Conservation (phyloP, 2,888 invertebrate genomes). For the Andrena marginata region DNA sequence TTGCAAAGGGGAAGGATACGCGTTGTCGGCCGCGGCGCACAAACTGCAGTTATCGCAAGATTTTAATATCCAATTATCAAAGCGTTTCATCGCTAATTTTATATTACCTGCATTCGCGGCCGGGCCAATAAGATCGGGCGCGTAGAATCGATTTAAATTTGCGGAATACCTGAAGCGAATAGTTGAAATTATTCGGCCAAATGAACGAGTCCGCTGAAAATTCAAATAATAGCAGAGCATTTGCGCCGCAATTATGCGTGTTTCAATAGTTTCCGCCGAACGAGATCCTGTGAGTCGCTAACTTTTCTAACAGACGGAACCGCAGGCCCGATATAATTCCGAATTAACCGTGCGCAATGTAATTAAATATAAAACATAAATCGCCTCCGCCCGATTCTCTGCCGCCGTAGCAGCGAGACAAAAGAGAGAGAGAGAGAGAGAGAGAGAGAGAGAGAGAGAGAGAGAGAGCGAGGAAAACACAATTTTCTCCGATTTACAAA, state of each 20-base stretch:
- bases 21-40: conserved; percentile 10
- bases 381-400: conserved; percentile 15
- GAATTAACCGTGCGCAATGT: conserved; percentile 33
- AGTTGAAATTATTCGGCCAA: conserved; percentile 73
- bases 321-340: conserved; percentile 31
- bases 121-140: conserved; percentile 65
- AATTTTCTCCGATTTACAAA: neutral
- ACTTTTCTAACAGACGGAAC: conserved; percentile 56
- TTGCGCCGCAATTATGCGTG: conserved; percentile 57
- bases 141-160: conserved; percentile 70
- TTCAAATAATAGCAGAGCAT: conserved; percentile 63
- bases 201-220: conserved; percentile 70
- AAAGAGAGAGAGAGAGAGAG: no score
- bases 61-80: conserved; percentile 69
- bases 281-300: conserved; percentile 51
- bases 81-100: conserved; percentile 68
- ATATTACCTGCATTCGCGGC: conserved; percentile 49
- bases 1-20: conserved; percentile 35
- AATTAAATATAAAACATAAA: conserved; percentile 26
- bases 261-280: conserved; percentile 54
- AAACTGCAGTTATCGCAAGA: conserved; percentile 51
- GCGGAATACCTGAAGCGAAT: conserved; percentile 70
- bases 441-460: no score
- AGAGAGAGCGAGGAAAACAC: neutral
- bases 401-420: neutral